phyloP scores from a whole-genome alignment of 2,888 invertebrate species.

The Eremobia ochroleuca region DNA sequence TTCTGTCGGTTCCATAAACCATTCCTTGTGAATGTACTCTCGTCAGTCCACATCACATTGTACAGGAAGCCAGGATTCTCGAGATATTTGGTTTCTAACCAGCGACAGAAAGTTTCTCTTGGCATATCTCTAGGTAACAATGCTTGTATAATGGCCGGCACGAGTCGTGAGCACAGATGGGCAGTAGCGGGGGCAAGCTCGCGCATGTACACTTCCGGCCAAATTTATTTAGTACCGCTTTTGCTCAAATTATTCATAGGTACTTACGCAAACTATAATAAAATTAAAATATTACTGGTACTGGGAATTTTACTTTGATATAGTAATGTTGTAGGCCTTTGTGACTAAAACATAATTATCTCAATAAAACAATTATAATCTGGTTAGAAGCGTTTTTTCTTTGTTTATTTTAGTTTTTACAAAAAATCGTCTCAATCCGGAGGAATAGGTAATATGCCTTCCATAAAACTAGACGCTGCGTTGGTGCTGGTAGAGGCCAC shows the following conservation, averaged over 20 bases:
- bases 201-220: background rate
- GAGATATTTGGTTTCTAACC: no score
- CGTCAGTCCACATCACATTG: no score
- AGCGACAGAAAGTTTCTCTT: no score
- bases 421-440: background rate
- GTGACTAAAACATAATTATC: background rate
- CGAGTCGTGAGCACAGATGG: background rate
- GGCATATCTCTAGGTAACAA: no score
- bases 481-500: background rate
- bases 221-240: background rate
- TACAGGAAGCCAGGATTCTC: no score
- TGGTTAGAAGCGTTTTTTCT: no score
- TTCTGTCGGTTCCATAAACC: no score
- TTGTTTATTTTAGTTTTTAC: background rate
- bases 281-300: no score
- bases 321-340: background rate
- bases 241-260: no score
- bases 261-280: background rate
- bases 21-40: no score
- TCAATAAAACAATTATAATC: no score
- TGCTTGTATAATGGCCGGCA: background rate
- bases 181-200: background rate
- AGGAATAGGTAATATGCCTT: background rate
- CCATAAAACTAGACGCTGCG: background rate
- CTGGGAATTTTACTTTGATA: background rate